Base-by-base conservation (phyloP, 2,797 vertebrate genomes). In the Spinus pinus region DNA sequence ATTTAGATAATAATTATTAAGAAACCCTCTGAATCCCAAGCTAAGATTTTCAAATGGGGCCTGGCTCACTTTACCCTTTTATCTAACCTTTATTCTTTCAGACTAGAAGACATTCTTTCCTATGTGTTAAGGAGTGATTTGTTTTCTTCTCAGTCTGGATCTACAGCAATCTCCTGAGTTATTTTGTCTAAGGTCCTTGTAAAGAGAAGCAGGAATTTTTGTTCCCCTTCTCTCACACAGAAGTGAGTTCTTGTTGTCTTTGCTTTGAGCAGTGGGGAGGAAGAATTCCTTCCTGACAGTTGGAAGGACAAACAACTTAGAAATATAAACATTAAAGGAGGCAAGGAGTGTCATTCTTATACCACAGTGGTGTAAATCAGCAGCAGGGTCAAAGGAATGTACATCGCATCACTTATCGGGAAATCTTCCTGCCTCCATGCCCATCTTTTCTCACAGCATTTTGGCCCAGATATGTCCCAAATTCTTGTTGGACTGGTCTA, bases 61-160 rank as follows among this genome's bases (percentile, higher is more conserved):
- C 53, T 67, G 27, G 9, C 35, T 88, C 31, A 16, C 39, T 62
- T 67, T 71, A 57, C 6, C 17, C 50, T 81, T 88, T 84, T 75
- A 62, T 69, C 54, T 78, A 73, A 78, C 50, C 50, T 91, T 77
- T 78, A 69, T 90, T 83, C 87, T 90, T 88, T 89, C 61, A 72
- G 49, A 35, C 58, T 79, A 83, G 65, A 53, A 91, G 44, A 65
- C 51, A 86, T 90, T 83, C 54, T 88, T 83, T 84, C 42, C 62
- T 56, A 44, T 71, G 28, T 62, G 14, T 92, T 77, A 72, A 92
- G 39, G 61, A 77, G 49, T 50, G 46, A 92, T 77, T 91, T 60
- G 56, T 92, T 94, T 93, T 87, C 44, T 91, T 88, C 39, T 58
- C 14, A 0, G 50, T 81, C 77, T 86, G 56, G 25, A 90, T 81